Base-by-base conservation (phyloP, 2,888 invertebrate species). In the Cephus pulcher region DNA sequence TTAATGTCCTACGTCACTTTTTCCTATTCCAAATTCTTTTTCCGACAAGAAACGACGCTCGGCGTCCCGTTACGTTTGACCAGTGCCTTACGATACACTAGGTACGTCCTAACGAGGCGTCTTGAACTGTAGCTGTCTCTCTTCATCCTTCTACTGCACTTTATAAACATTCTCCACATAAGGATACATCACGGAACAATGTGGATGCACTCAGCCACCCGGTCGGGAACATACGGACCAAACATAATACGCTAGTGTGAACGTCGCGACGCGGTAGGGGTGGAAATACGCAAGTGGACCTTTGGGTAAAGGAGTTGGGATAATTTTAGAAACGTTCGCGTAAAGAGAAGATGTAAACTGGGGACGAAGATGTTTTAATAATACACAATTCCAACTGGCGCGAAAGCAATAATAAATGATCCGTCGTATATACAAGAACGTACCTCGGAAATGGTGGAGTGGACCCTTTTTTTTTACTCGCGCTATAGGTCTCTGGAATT, bases 371-470 rank as follows among this genome's bases (percentile, higher is more conserved):
- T 86, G 86, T 86, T 88, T 89, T 86, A 88, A 89, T 88, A 88
- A 89, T 89, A 88, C 83, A 87, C 88, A 86, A 78, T 76, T 82
- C 86, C 88, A 86, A 81, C 86, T 85, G 88, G 84, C 80, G 81
- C 81, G 84, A 86, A 84, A 82, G 83, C 84, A 86, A 88, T 88
- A 88, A 88, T 88, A 88, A 88, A 88, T 87, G 83, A 82, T 76
- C 74, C 74, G 74, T 11, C 23, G 34, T n/a, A 11, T 34, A 34
- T 34, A 34, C 74, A 34, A 33, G 74, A 34, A 11, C 11, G 71
- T 34, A 34, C 71, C 71, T 32, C 9, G 23, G 6, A 56, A 56
- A 56, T 40, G 6, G 56, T 56, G 56, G 56, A 9, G 40, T 1
- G 15, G 40, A 15, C 6, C 40, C 0, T 34, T 34, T 12, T 35